These are phyloP conservation scores for Neopipo cinnamomea DNA, from an alignment of 2,113 vertebrate genomes.

Conservation along the genomic window DNA sequence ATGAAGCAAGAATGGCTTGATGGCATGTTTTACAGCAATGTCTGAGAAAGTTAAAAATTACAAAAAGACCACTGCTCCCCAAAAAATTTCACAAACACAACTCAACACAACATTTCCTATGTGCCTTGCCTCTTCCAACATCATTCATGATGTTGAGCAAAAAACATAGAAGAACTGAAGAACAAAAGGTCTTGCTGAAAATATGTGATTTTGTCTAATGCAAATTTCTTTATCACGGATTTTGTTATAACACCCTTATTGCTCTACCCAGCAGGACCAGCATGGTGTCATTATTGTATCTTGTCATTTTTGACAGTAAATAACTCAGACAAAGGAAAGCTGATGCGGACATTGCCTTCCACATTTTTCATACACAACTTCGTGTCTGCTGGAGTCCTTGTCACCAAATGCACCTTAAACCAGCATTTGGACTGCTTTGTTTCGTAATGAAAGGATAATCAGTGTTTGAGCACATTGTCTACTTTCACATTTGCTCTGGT, in stretches of 20 bases:
- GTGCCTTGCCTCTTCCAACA: not conserved
- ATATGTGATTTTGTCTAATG: not conserved
- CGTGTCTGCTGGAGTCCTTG: not conserved
- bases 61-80: accelerated
- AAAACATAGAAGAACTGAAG: not conserved
- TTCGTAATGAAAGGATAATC: not conserved
- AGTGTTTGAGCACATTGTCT: not conserved
- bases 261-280: not conserved
- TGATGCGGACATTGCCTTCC: not conserved
- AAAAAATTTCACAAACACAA: not conserved
- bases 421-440: not conserved
- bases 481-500: not conserved
- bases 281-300: not conserved
- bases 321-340: not conserved
- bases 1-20: not conserved
- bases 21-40: not conserved
- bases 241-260: not conserved
- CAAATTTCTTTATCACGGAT: not conserved
- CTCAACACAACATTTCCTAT: not conserved
- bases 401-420: not conserved
- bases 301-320: not conserved
- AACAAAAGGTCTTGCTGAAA: not conserved
- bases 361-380: not conserved
- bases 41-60: not conserved
- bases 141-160: not conserved